Conservation (phyloP, 1,140 invertebrate genomes). For the Delia radicum region DNA sequence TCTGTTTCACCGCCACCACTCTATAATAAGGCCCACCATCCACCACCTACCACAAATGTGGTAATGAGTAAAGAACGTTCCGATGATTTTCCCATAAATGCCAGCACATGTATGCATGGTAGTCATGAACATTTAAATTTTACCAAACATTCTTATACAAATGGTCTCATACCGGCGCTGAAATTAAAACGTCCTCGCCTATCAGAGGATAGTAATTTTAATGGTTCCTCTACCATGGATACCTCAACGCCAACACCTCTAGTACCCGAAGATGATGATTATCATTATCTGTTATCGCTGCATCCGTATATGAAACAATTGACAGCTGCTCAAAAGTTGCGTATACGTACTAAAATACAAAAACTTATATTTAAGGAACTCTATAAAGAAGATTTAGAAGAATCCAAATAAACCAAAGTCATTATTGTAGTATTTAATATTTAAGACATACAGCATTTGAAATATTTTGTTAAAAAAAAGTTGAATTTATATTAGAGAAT, state of each 20-base stretch:
- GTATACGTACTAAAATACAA: conserved; percentile 55
- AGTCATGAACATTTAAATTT: conserved; percentile 45
- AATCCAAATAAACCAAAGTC: conserved; percentile 44
- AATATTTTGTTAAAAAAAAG: too few species aligned
- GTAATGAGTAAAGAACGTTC: conserved; percentile 32
- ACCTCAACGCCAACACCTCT: conserved; percentile 25
- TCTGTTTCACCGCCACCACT: conserved; percentile 49
- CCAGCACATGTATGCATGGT: conserved; percentile 18
- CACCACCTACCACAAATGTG: conserved; percentile 32
- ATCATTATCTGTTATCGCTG: conserved; percentile 52
- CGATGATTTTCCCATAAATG: conserved; percentile 26
- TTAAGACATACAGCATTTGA: too few species aligned
- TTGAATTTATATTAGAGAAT: too few species aligned
- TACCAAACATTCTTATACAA: conserved; percentile 51
- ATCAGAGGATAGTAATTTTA: conserved; percentile 52
- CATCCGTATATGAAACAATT: conserved; percentile 55
- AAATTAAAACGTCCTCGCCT: conserved; percentile 49
- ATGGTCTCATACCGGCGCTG: conserved; percentile 48
- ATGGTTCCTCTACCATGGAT: conserved; percentile 53
- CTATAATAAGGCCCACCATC: conserved; percentile 52
- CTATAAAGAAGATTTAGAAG: conserved; percentile 54
- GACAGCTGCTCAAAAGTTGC: conserved; percentile 50
- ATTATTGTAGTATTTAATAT: neutral
- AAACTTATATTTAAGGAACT: conserved; percentile 55
- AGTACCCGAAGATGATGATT: conserved; percentile 54